These are phyloP conservation scores for Panopea generosa DNA, from an alignment of 2,888 invertebrate species.

Conservation along the genomic window DNA sequence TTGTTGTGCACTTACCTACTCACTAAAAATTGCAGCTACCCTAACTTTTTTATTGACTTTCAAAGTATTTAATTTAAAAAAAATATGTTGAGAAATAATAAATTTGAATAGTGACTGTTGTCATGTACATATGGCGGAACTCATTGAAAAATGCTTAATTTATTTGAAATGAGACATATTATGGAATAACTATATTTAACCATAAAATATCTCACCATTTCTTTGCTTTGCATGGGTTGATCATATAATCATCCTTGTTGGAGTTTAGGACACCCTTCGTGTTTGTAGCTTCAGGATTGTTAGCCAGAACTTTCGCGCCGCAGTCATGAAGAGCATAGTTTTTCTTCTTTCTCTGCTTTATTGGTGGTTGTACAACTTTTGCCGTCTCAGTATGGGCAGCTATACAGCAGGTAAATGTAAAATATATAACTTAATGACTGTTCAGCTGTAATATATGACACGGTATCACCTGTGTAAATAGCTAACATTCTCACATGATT, in stretches of 20 bases:
- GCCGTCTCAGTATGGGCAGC: conserved; percentile 31
- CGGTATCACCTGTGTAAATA: too few species aligned
- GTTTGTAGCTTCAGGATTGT: conserved; percentile 96
- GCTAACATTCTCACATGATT: too few species aligned
- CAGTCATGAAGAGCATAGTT: conserved; percentile 99
- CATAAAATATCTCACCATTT: conserved; percentile 83
- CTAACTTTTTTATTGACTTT: too few species aligned
- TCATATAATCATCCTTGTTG: conserved; percentile 98
- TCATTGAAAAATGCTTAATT: too few species aligned
- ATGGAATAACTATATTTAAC: background rate
- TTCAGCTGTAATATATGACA: background rate
- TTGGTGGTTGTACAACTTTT: conserved; percentile 14
- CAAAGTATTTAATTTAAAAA: too few species aligned
- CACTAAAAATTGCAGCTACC: too few species aligned
- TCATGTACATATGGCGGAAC: too few species aligned
- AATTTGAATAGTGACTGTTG: too few species aligned
- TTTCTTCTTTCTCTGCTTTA: conserved; percentile 86
- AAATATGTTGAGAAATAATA: too few species aligned
- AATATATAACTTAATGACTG: background rate
- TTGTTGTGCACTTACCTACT: too few species aligned
- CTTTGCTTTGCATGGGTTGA: conserved; percentile 94
- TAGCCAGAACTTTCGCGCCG: conserved; percentile 97
- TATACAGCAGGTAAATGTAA: too few species aligned
- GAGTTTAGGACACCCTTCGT: conserved; percentile 92
- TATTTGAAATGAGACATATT: too few species aligned